These are phyloP conservation scores for Oscheius sp. DNA, from an alignment of 2,888 invertebrate genomes.

Conservation along the genomic window DNA sequence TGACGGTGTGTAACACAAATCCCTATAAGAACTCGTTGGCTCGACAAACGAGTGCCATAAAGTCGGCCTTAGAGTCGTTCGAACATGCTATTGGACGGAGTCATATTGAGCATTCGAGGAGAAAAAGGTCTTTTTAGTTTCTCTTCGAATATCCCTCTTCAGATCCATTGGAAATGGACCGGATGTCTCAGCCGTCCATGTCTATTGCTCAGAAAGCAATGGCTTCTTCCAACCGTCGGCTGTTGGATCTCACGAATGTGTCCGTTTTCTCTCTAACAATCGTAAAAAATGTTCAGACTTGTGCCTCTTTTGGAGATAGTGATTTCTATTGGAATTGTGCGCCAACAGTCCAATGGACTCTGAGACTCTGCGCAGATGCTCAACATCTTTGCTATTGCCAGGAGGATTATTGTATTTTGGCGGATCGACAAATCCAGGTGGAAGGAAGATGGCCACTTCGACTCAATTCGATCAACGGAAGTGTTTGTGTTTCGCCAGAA, in stretches of 20 bases:
- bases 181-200: background rate
- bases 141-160: background rate
- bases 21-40: constrained; percentile 68
- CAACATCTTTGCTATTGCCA: constrained; percentile 35
- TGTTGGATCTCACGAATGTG: constrained; percentile 7
- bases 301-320: constrained; percentile 36
- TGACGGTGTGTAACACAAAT: constrained; percentile 68
- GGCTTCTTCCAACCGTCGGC: constrained; percentile 6
- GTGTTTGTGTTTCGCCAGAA: constrained; percentile 22
- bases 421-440: constrained; percentile 21
- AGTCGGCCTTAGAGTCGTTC: constrained; percentile 63
- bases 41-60: constrained; percentile 52
- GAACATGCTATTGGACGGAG: constrained; percentile 51
- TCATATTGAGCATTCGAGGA: constrained; percentile 6
- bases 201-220: constrained; percentile 15
- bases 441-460: constrained; percentile 23
- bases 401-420: constrained; percentile 32
- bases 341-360: constrained; percentile 32
- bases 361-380: constrained; percentile 8
- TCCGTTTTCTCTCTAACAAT: background rate
- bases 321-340: constrained; percentile 49
- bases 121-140: background rate
- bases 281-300: constrained; percentile 39
- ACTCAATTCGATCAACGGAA: constrained; percentile 9
- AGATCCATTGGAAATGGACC: background rate